Base-by-base conservation (phyloP, 2,113 vertebrate species). In the Suricata suricatta region DNA sequence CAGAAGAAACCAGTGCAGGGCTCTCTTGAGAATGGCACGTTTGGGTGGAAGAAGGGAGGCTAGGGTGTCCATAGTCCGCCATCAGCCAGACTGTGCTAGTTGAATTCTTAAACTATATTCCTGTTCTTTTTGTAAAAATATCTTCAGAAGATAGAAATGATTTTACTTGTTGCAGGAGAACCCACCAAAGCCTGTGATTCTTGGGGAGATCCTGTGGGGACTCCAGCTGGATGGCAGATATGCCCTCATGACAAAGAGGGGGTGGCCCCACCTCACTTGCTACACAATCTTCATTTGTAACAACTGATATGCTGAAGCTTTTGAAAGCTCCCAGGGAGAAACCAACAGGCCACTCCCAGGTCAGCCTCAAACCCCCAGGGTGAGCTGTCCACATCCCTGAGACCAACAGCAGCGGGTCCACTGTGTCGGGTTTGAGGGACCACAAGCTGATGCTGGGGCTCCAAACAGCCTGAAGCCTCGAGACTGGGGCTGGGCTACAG, bases 111-210 rank as follows among this genome's bases (percentile, higher is more conserved):
- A 95, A 68, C 25, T 57, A 7, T 15, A 1, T 7, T 31, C 17
- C 23, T 71, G 9, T 31, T 87, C 44, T 90, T 38, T 88, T 33
- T 77, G 47, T 69, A 69, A 83, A 66, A 63, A 25, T n/a, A 80
- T 52, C 35, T 90, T 89, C 71, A 81, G 64, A 96, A 64, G 29
- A 54, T 41, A 82, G 11, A 86, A 95, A 76, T 69, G 50, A 74
- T 14, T 90, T 41, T 50, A 38, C 31, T 85, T 87, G 57, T 68
- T 81, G 31, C 50, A 17, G 81, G 71, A 82, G 29, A 25, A 23
- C 27, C 38, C 2, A 3, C 68, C 83, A 68, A 15, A 47, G n/a
- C 17, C n/a, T n/a, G 4, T 23, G 27, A 33, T 57, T 85, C 66
- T 60, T 33, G 0, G 2, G 27, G 47, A 35, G 38, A 96, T 14